A percentile compares a stretch with the other conserved stretches of the same genome.
Evolutionary conservation across 2,797 vertebrate species (phyloP).

Genomic region (Coregonus sp.): DNA sequence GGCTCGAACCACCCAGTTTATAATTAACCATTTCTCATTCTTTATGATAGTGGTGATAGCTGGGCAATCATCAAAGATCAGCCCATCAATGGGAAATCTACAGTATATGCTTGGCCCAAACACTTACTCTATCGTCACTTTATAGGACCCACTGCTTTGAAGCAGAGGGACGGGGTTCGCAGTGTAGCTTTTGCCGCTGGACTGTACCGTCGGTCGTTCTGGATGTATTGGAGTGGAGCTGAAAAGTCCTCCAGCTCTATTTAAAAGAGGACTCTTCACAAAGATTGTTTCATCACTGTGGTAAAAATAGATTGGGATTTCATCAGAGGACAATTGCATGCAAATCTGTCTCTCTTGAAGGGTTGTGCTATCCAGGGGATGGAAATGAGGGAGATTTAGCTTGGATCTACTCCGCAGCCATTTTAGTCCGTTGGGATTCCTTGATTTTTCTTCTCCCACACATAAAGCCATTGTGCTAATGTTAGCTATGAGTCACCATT

Average conservation of each 20-base stretch:
- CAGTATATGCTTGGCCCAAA: constrained; percentile 35
- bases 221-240: constrained; percentile 7
- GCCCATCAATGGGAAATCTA: constrained; percentile 47
- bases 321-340: constrained; percentile 65
- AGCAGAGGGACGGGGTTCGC: neutral
- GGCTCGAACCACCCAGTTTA: too few species aligned
- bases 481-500: constrained; percentile 38
- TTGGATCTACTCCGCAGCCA: constrained; percentile 53
- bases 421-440: constrained; percentile 46
- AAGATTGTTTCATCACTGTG: constrained; percentile 41
- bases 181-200: neutral
- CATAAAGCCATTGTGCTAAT: constrained; percentile 15
- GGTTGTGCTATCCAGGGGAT: constrained; percentile 56
- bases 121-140: constrained; percentile 28
- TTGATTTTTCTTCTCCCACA: constrained; percentile 18
- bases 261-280: constrained; percentile 31
- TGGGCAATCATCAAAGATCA: constrained; percentile 27
- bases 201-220: neutral
- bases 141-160: constrained; percentile 25
- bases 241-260: constrained; percentile 4
- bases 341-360: constrained; percentile 68
- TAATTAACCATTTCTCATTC: neutral
- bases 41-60: constrained; percentile 16
- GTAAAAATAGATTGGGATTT: constrained; percentile 66
- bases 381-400: constrained; percentile 55